These are phyloP conservation scores for Crotalus tigris DNA, from an alignment of 2,113 vertebrate genomes.

Conservation along the genomic window DNA sequence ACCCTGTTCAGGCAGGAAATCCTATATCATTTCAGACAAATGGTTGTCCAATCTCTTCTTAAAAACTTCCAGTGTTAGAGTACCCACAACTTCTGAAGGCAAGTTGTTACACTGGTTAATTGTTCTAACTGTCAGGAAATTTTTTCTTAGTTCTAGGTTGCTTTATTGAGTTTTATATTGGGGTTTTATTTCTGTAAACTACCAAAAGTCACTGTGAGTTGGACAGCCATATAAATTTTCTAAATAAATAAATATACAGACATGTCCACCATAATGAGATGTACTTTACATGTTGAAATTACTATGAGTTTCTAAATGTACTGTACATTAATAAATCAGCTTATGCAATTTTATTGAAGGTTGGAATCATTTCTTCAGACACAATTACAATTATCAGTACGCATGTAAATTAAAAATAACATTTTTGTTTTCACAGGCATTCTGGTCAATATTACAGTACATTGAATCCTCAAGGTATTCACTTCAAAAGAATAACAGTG, in stretches of 20 bases:
- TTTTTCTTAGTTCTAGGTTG: no score
- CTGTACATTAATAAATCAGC: background rate
- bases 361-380: background rate
- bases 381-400: constrained; percentile 1
- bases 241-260: background rate
- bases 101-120: no score
- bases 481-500: constrained; percentile 47
- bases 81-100: no score
- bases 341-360: background rate
- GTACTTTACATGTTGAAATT: background rate
- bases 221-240: background rate
- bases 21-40: no score
- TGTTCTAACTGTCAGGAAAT: no score
- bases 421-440: constrained; percentile 33
- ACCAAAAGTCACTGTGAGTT: background rate
- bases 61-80: no score
- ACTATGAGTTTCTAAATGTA: background rate
- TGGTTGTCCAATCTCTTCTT: no score
- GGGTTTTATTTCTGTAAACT: background rate
- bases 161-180: background rate
- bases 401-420: constrained; percentile 3
- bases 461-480: constrained; percentile 42
- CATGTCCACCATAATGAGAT: background rate
- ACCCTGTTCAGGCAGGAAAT: no score
- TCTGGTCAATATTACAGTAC: constrained; percentile 28